phyloP scores from a whole-genome alignment of 2,888 invertebrate genomes.

The Trichogramma evanescens region DNA sequence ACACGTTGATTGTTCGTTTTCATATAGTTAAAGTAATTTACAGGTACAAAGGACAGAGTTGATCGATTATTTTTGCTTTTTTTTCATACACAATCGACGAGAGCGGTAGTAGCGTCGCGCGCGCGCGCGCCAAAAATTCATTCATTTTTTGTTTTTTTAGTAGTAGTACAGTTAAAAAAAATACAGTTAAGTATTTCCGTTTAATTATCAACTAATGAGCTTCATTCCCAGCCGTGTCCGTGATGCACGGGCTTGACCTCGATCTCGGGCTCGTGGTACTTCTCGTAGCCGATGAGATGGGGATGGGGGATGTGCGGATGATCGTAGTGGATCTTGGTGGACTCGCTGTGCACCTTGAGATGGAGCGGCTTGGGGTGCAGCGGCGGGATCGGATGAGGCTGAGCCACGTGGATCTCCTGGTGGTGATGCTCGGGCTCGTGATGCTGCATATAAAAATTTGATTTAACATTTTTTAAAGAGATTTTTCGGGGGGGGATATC shows the following conservation, averaged over 20 bases:
- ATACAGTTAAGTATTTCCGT: no score
- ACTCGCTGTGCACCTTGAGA: constrained; percentile 35
- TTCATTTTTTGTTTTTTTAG: no score
- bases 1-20: no score
- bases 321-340: constrained; percentile 34
- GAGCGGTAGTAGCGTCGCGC: no score
- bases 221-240: constrained; percentile 45
- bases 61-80: no score
- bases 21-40: no score
- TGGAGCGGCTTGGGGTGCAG: constrained; percentile 41
- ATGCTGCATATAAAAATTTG: constrained; percentile 8
- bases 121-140: no score
- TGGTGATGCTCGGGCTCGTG: constrained; percentile 21
- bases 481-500: background rate
- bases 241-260: constrained; percentile 50
- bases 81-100: no score
- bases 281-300: constrained; percentile 52
- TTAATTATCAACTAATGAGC: no score
- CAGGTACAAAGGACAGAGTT: no score
- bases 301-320: constrained; percentile 47
- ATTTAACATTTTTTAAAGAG: background rate
- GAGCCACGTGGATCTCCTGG: constrained; percentile 36
- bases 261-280: constrained; percentile 50
- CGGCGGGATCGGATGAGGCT: constrained; percentile 38
- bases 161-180: no score